Evolutionary conservation across 1,140 invertebrate genomes (phyloP), one percentile per base, ranked within the genome.

Genomic region (Pogonognathellus flavescens): DNA sequence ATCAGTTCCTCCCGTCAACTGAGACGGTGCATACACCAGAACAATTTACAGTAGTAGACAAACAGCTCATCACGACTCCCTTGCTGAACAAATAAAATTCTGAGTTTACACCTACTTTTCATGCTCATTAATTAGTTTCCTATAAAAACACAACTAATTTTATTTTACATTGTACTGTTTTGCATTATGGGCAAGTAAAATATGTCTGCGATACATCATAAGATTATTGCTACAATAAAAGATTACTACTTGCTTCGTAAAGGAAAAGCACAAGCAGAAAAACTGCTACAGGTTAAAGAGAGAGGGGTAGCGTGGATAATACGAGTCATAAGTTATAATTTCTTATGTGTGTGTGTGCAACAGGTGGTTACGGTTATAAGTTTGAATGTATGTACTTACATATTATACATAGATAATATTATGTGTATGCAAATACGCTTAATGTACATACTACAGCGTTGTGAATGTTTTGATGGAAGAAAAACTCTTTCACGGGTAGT

Each of bases 41-140:
- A 1, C 8, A 72, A 72, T 76, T 49, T 76, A 76, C 70, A 76
- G 31, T 5, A 25, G 11, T 76, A 50, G 22, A 41, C 31, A 41
- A 41, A 41, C 70, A 76, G 31, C 31, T 76, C 41, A 49, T 49
- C n/a, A 76, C 41, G n/a, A 76, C 49, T 50, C 41, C 70, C n/a
- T 41, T 49, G 31, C 70, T 49, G 31, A 49, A 76, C 70, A 76
- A 49, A 76, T 76, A 76, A 14, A 76, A 10, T 13, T n/a, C 41
- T 49, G 16, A 76, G 70, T 50, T 76, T 76, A 76, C 70, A 76
- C 70, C 70, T 76, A 76, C 70, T 76, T 76, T 76, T 76, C 70
- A 76, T 8, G 8, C 70, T 76, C 70, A 76, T 76, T 76, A 76
- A 76, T 76, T 76, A 66, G 62, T 66, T 66, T 41, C 1, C 31